Base-by-base conservation (phyloP, 2,888 invertebrate genomes). In the Pelosia muscerda region DNA sequence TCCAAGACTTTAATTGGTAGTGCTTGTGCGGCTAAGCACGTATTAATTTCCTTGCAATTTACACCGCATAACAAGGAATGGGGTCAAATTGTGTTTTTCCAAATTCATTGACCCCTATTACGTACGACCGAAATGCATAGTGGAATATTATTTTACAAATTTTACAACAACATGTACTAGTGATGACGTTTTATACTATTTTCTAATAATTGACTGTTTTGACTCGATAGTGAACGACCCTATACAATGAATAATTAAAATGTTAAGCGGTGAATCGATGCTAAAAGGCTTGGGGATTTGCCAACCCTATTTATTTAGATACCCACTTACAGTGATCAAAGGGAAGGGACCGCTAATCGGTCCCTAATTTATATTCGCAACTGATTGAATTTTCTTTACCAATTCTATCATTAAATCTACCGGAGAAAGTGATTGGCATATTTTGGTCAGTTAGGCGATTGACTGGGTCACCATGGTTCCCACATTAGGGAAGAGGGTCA, bases 241-340 rank as follows among this genome's bases (percentile, higher is more conserved):
- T 28, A 55, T 53, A 10, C 10, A 1, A 23, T 34, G 54, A 63
- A 54, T 23, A 10, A 19, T 54, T 63, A 54, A 54, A 63, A 19
- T 34, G 54, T 31, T 23, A 34, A 31, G 5, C 54, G 22, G 53
- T 15, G 19, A 63, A 63, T 63, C 54, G 54, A 63, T 63, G 54
- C 34, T 19, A 38, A 38, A 38, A 23, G 23, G 23, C 59, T 31
- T 42, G 19, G 23, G 54, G 25, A 34, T 54, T 34, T 31, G 63
- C 63, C 54, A 63, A 54, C 53, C 53, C 31, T 31, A 62, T 22
- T n/a, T 58, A 34, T 34, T 49, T 28, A 42, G n/a, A 13, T 26
- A 13, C 26, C 22, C n/a, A 61, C 49, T 26, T 61, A 11, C 42
- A 60, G n/a, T 23, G 22, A 26, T 31, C 31, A 54, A 63, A 34